Base-by-base conservation (phyloP, 2,888 invertebrate species). In the Hemicrepidius hirtus region DNA sequence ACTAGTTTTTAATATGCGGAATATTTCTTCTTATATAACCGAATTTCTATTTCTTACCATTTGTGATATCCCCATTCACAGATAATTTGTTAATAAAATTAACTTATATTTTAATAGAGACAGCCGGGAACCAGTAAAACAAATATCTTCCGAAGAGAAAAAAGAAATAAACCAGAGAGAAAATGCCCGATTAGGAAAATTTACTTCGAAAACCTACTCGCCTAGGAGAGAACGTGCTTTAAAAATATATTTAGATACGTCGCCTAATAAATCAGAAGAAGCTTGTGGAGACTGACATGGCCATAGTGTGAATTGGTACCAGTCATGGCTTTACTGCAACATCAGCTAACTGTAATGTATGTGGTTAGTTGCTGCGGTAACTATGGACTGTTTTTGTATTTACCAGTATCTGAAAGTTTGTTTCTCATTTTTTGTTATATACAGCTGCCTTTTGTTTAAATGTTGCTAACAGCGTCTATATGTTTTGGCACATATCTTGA, bases 171-270 rank as follows among this genome's bases (percentile, higher is more conserved):
- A 86, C 78, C 87, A 87, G 74, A 90, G 88, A 82, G 92, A 93
- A 82, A 91, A 89, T 82, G 83, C 85, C 44, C 86, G 89, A 32
- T 81, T 89, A 72, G 88, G 89, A 76, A 87, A 87, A 75, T 79
- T 87, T 68, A 79, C 78, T 57, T 83, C 87, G 65, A 86, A 86
- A 71, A 84, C 84, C 21, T 90, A 89, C 80, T 91, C 91, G 69
- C 91, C 91, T 41, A 88, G 93, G 57, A 90, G 91, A 80, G 94
- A 94, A 84, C 88, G 90, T 80, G 92, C 92, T 32, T 87, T 94
- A 62, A 93, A 93, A 87, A 94, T 94, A 79, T 92, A 93, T 84
- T 86, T 92, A 78, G 92, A 93, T 80, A 85, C 87, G 71, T 85
- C 86, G 76, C 86, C 86, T 57, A 83, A 83, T 75, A 86, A 86